Evolutionary conservation across 2,113 vertebrate genomes (phyloP), one percentile per base, ranked within the genome.

Genomic region (Apteryx owenii): DNA sequence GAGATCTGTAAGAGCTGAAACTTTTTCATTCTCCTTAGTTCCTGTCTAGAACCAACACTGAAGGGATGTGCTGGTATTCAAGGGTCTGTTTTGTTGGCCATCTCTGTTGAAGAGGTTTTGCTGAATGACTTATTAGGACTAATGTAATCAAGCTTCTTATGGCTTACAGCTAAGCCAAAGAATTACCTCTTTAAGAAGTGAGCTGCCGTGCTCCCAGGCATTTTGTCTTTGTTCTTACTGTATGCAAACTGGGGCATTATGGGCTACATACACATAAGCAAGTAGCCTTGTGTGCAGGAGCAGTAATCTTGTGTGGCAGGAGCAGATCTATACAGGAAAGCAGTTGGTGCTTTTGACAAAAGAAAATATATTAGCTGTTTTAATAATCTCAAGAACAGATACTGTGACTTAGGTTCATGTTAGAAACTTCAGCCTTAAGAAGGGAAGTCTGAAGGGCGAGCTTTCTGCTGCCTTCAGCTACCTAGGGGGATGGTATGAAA

Each of bases 81-180:
- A 85, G 83, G 25, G 6, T 14, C 3, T 40, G 20, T 77, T 81
- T 44, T 81, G 23, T 48, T 28, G 18, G 48, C 83, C 4, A 26
- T 71, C 46, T 36, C 90, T 88, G 66, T 58, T 80, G 84, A 79
- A 81, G 68, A 7, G 13, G 33, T 82, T 95, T 84, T 89, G 56
- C 83, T 92, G 81, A 95, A 75, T 79, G 82, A 92, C 83, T 93
- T 90, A 93, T 76, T 81, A 85, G 86, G 83, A 51, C 83, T 95
- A 94, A 96, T 94, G 85, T 92, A 90, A 92, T 92, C 94, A 96
- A 94, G 88, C 56, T 87, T 75, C 80, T 85, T 65, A 66, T 0
- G 6, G 33, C n/a, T 80, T 89, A 60, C 29, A 7, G 88, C 50
- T 0, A 0, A 93, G 60, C 61, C 33, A 68, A 62, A 89, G 51